Conservation (phyloP, 1,140 invertebrate species). For the Tenebrio molitor region DNA sequence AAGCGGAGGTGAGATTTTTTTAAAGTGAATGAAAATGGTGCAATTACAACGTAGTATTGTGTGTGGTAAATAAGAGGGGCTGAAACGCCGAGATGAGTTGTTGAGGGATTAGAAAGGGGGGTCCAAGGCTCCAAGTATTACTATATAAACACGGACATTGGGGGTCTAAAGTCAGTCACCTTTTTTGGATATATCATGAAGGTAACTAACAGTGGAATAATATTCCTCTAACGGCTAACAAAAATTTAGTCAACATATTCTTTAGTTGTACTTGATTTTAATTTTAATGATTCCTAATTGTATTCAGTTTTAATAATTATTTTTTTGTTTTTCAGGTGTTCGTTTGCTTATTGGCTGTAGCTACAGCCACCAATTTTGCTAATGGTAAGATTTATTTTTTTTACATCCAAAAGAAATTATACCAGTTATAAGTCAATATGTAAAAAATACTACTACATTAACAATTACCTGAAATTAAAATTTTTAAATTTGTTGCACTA, state of each 20-base stretch:
- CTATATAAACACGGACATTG: constrained; percentile 49
- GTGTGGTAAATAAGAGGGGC: constrained; percentile 24
- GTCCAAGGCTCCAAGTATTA: constrained; percentile 49
- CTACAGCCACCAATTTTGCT: constrained; percentile 47
- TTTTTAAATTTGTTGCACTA: too few relatives aligned
- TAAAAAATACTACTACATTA: too few relatives aligned
- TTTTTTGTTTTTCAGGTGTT: constrained; percentile 46
- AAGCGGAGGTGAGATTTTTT: constrained; percentile 36
- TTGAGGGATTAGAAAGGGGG: constrained; percentile 53
- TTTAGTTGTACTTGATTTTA: not conserved
- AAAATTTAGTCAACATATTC: too few relatives aligned
- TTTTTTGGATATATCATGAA: constrained; percentile 54
- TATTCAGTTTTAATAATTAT: constrained; percentile 2
- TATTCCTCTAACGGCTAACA: not conserved
- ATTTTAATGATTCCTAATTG: not conserved
- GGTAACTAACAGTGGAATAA: constrained; percentile 47
- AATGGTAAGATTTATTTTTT: constrained; percentile 51
- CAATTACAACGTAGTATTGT: constrained; percentile 30
- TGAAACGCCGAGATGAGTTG: constrained; percentile 29
- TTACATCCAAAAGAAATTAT: constrained; percentile 7
- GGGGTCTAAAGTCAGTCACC: constrained; percentile 52
- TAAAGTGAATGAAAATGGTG: constrained; percentile 26
- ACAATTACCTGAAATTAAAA: too few relatives aligned
- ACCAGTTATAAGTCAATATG: too few relatives aligned
- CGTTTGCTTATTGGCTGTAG: constrained; percentile 56